phyloP scores from a whole-genome alignment of 2,113 vertebrate genomes.

The Hydropotes inermis region DNA sequence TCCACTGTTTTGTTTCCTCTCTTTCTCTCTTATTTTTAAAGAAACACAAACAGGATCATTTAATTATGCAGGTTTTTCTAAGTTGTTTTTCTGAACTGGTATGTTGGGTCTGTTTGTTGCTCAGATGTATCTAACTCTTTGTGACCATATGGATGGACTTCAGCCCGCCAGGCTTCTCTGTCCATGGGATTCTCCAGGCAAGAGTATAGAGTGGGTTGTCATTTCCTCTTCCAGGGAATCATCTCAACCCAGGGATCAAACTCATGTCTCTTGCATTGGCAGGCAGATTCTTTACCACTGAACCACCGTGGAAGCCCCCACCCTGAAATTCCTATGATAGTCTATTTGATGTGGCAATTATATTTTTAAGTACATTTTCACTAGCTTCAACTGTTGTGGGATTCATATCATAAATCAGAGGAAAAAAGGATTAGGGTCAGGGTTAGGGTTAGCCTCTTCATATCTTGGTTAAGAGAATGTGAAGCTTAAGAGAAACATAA shows the following conservation, averaged over 20 bases:
- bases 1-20: not conserved
- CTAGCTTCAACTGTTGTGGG: constrained; percentile 36
- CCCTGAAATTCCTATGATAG: constrained; percentile 18
- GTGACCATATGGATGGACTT: not conserved
- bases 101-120: not conserved
- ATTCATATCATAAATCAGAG: not conserved
- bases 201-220: not conserved
- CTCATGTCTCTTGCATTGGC: not conserved
- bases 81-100: not conserved
- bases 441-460: not conserved
- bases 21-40: not conserved
- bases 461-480: not conserved
- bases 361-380: not conserved
- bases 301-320: not conserved
- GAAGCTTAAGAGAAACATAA: not conserved
- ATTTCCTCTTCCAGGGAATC: not conserved
- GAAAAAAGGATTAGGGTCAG: not conserved
- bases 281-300: not conserved
- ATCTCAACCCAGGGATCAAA: not conserved
- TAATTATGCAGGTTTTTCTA: not conserved
- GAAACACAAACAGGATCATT: not conserved
- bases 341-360: constrained; percentile 27
- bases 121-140: not conserved
- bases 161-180: not conserved
- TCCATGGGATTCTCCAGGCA: not conserved